Conservation (phyloP, 2,797 vertebrate species). For the Lepus townsendii region DNA sequence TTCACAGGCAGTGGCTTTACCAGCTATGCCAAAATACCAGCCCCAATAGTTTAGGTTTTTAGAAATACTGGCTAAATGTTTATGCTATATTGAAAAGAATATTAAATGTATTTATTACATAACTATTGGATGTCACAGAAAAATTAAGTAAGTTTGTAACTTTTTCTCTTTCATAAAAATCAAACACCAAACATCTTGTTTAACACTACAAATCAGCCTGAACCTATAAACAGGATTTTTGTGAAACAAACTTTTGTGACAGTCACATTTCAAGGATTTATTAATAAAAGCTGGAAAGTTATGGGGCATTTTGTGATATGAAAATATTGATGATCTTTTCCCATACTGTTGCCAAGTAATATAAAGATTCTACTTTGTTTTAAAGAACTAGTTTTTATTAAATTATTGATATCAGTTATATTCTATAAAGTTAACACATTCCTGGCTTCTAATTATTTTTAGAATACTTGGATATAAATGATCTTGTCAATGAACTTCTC, state of each 20-base stretch:
- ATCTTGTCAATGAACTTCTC: neutral
- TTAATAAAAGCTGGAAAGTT: too few species aligned
- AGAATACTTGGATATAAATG: neutral
- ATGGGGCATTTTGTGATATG: neutral
- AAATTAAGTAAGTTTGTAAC: neutral
- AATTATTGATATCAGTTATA: neutral
- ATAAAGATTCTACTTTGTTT: conserved; percentile 17
- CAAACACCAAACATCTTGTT: neutral
- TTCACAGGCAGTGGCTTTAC: too few species aligned
- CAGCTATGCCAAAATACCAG: too few species aligned
- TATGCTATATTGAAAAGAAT: neutral
- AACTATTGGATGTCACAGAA: neutral
- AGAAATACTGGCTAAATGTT: neutral
- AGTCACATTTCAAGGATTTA: too few species aligned
- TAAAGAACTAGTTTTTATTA: neutral
- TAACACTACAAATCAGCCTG: neutral
- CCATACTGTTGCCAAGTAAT: neutral
- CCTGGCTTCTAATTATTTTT: neutral
- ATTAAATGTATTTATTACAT: neutral
- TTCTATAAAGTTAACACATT: neutral
- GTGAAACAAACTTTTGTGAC: too few species aligned
- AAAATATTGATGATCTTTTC: neutral
- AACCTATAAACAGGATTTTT: too few species aligned
- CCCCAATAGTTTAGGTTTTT: neutral
- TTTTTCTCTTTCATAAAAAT: conserved; percentile 34